phyloP scores from a whole-genome alignment of 1,140 invertebrate genomes.

The Saccostrea glomerata region DNA sequence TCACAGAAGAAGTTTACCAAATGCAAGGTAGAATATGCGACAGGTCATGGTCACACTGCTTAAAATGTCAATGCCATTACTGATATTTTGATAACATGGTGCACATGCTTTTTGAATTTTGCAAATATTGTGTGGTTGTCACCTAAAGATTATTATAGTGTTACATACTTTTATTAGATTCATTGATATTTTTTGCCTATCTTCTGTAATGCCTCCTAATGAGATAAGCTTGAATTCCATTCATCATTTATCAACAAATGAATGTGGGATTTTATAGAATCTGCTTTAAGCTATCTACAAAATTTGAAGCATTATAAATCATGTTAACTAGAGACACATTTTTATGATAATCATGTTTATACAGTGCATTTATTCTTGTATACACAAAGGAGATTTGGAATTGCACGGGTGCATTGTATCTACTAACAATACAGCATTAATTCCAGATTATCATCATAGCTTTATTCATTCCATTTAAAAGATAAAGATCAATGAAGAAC shows the following conservation, averaged over 20 bases:
- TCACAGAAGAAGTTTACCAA: slow-evolving; percentile 39
- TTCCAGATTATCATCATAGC: background rate
- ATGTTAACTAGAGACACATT: no score
- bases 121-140: no score
- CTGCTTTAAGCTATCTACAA: no score
- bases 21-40: background rate
- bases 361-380: background rate
- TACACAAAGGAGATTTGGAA: background rate
- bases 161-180: no score
- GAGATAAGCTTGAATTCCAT: no score
- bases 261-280: no score
- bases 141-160: no score
- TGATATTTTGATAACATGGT: background rate
- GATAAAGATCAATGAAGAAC: background rate
- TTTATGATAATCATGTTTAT: background rate
- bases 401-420: background rate
- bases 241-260: no score
- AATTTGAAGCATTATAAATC: no score
- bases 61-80: background rate
- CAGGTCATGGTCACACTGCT: background rate
- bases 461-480: background rate
- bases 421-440: slow-evolving; percentile 3
- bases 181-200: no score
- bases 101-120: no score
- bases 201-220: no score